A percentile compares a stretch with the other conserved stretches of the same genome.
These are phyloP conservation scores for Lordiphosa andalusiaca DNA, from an alignment of 2,888 invertebrate genomes.

Conservation along the genomic window DNA sequence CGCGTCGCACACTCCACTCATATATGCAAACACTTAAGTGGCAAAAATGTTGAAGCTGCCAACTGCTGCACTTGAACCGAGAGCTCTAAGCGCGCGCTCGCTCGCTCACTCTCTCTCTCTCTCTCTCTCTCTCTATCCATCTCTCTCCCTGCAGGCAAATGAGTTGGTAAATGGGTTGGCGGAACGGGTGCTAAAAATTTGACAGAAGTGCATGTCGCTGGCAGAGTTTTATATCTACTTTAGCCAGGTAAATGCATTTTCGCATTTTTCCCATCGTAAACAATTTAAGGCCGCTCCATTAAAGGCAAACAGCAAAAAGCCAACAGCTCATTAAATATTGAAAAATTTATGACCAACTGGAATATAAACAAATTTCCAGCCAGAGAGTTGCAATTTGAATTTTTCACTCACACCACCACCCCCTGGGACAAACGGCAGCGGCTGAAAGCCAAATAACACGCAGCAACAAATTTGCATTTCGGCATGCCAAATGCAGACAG, in stretches of 20 bases:
- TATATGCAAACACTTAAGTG: conserved; percentile 57
- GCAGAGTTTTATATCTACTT: conserved; percentile 53
- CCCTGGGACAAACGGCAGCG: neutral
- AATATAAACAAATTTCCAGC: conserved; percentile 31
- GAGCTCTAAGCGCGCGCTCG: neutral
- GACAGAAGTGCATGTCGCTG: conserved; percentile 28
- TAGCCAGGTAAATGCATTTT: conserved; percentile 35
- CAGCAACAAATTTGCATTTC: conserved; percentile 39
- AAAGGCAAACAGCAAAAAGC: conserved; percentile 21
- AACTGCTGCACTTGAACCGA: conserved; percentile 14
- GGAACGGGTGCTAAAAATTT: conserved; percentile 18
- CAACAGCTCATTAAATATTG: conserved; percentile 56
- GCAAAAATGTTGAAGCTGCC: conserved; percentile 47
- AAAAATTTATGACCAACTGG: conserved; percentile 54
- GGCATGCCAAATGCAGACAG: conserved; percentile 20
- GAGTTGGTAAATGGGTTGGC: conserved; percentile 39
- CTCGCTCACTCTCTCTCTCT: neutral
- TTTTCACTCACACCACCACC: conserved; percentile 3
- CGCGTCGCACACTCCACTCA: conserved; percentile 16
- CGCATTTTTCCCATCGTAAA: conserved; percentile 45
- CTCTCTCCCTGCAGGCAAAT: too few species aligned
- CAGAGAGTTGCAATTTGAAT: conserved; percentile 44
- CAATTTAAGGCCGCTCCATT: conserved; percentile 29
- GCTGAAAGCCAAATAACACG: too few species aligned
- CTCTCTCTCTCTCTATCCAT: neutral